phyloP scores from a whole-genome alignment of 2,888 invertebrate genomes.

The Nomada ferruginata region DNA sequence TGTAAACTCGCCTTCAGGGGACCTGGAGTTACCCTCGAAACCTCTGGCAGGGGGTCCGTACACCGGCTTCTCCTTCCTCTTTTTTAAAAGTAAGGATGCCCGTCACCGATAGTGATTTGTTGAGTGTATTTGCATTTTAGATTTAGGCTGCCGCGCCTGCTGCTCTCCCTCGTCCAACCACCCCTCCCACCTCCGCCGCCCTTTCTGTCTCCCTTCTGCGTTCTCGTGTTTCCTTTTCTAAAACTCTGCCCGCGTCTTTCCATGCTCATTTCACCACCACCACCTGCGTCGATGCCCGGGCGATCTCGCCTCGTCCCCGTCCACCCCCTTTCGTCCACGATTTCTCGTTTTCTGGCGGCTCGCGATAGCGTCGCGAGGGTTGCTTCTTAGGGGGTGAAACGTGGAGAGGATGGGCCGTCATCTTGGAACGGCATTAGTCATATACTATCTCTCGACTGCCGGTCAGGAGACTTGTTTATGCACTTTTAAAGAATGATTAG shows the following conservation, averaged over 20 bases:
- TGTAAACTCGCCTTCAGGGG: constrained; percentile 77
- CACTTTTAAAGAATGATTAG: constrained; percentile 84
- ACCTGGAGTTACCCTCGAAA: constrained; percentile 79
- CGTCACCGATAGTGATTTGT: constrained; percentile 84
- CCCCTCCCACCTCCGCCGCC: constrained; percentile 17
- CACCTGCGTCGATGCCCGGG: constrained; percentile 8
- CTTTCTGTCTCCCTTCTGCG: constrained; percentile 19
- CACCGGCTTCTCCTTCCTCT: constrained; percentile 80
- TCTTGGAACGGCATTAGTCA: constrained; percentile 82
- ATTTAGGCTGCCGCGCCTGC: constrained; percentile 82
- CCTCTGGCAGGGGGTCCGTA: constrained; percentile 81
- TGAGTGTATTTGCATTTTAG: constrained; percentile 84
- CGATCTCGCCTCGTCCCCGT: constrained; percentile 48
- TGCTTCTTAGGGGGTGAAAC: constrained; percentile 53
- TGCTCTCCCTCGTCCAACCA: constrained; percentile 26
- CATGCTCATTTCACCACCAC: constrained; percentile 36
- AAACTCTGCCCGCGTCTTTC: constrained; percentile 1
- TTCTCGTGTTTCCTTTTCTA: not conserved
- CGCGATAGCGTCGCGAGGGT: constrained; percentile 60
- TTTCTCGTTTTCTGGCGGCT: constrained; percentile 68
- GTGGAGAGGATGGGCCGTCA: constrained; percentile 67
- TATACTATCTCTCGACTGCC: constrained; percentile 71
- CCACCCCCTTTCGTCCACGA: constrained; percentile 62
- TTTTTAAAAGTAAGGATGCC: constrained; percentile 81
- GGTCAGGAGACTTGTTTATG: constrained; percentile 82